Evolutionary conservation across 2,797 vertebrate genomes (phyloP).

Genomic region (Uromys caudimaculatus): DNA sequence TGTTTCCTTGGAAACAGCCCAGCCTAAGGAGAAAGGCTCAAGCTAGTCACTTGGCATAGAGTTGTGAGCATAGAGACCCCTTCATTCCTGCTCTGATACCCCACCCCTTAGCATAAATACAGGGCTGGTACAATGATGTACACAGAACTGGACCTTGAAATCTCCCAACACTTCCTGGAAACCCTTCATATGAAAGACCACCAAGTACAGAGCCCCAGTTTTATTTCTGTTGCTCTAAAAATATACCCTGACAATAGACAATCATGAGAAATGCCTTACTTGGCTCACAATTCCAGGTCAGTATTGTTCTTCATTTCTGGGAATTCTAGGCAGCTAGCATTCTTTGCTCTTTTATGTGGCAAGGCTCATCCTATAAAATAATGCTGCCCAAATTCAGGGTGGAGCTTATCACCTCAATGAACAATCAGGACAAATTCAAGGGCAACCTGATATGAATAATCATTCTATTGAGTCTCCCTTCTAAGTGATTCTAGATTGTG

Average conservation of each 20-base stretch:
- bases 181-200: neutral
- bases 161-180: neutral
- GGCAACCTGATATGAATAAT: too few species aligned
- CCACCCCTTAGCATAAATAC: accelerated
- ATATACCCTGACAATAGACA: neutral
- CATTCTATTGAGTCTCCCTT: neutral
- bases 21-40: neutral
- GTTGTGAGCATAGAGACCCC: neutral
- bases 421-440: neutral
- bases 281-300: neutral
- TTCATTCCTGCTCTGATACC: too few species aligned
- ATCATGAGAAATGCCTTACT: neutral
- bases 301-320: neutral
- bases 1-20: slow-evolving; percentile 69
- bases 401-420: neutral
- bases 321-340: neutral
- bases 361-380: neutral
- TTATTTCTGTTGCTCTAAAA: neutral
- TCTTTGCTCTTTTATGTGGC: neutral
- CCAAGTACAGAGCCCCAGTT: neutral
- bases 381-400: neutral
- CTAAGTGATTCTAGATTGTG: neutral
- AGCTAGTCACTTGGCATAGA: neutral
- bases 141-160: neutral
- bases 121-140: neutral